These are phyloP conservation scores for Cremastobaeus sp. DNA, from an alignment of 2,888 invertebrate genomes.

Conservation along the genomic window DNA sequence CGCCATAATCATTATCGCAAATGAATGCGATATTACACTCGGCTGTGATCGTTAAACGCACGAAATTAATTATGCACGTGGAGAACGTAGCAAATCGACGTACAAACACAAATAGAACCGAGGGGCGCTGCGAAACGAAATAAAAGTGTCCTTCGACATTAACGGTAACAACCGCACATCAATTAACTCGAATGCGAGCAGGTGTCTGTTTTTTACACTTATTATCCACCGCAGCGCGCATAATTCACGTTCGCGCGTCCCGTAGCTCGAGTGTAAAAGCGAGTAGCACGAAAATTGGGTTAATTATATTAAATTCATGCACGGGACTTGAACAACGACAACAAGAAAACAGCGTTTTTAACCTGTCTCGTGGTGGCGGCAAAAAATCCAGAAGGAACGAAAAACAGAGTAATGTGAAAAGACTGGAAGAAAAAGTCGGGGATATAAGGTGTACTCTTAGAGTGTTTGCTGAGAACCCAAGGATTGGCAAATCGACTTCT, in stretches of 20 bases:
- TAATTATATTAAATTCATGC: slow-evolving; percentile 51
- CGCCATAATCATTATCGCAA: too few relatives aligned
- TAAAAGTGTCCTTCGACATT: slow-evolving; percentile 14
- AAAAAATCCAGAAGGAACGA: slow-evolving; percentile 13
- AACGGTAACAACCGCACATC: slow-evolving; percentile 10
- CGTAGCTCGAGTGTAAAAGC: slow-evolving; percentile 31
- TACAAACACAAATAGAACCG: too few relatives aligned
- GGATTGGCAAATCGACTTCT: slow-evolving; percentile 50
- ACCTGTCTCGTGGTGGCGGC: slow-evolving; percentile 10
- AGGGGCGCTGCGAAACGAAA: not conserved
- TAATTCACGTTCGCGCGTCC: slow-evolving; percentile 41
- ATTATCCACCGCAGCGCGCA: slow-evolving; percentile 26
- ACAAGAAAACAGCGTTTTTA: slow-evolving; percentile 21
- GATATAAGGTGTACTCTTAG: slow-evolving; percentile 42
- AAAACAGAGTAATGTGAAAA: not conserved
- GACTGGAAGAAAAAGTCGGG: slow-evolving; percentile 5
- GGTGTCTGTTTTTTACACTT: slow-evolving; percentile 27
- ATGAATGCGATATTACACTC: too few relatives aligned
- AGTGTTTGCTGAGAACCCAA: slow-evolving; percentile 42
- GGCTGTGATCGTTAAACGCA: too few relatives aligned
- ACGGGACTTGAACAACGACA: slow-evolving; percentile 36
- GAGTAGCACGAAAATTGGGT: slow-evolving; percentile 39
- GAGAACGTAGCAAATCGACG: slow-evolving; percentile 1
- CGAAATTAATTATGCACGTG: too few relatives aligned
- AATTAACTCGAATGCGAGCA: slow-evolving; percentile 23